Conservation (phyloP, 2,113 vertebrate species). For the Vidua chalybeata region DNA sequence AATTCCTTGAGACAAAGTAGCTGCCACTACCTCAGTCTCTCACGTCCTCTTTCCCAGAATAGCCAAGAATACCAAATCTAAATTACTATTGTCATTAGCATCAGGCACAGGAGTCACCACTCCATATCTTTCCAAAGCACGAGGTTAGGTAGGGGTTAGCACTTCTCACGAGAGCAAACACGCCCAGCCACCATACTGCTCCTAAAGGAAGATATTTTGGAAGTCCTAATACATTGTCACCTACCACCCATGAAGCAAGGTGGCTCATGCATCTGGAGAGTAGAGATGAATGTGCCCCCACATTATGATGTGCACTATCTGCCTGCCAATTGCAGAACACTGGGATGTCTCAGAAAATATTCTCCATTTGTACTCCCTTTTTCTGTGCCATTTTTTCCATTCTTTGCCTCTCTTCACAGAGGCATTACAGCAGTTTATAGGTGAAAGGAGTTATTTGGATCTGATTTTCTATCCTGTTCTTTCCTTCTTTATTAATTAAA, state of each 20-base stretch:
- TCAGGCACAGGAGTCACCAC: background rate
- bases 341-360: background rate
- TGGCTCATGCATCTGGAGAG: background rate
- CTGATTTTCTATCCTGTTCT: background rate
- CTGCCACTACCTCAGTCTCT: background rate
- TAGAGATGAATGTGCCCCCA: background rate
- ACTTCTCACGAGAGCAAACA: background rate
- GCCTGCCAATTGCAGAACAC: background rate
- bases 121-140: background rate
- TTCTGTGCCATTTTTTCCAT: background rate
- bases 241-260: background rate
- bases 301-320: background rate
- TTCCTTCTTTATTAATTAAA: background rate
- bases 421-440: background rate
- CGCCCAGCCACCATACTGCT: fast-evolving
- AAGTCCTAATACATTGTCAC: background rate
- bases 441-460: background rate
- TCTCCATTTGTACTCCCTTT: background rate
- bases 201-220: background rate
- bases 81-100: background rate
- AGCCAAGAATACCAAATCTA: background rate
- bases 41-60: background rate
- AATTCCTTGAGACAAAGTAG: background rate
- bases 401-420: background rate
- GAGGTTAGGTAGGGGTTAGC: background rate